Conservation (phyloP, 2,113 vertebrate genomes). For the Pterocles gutturalis region DNA sequence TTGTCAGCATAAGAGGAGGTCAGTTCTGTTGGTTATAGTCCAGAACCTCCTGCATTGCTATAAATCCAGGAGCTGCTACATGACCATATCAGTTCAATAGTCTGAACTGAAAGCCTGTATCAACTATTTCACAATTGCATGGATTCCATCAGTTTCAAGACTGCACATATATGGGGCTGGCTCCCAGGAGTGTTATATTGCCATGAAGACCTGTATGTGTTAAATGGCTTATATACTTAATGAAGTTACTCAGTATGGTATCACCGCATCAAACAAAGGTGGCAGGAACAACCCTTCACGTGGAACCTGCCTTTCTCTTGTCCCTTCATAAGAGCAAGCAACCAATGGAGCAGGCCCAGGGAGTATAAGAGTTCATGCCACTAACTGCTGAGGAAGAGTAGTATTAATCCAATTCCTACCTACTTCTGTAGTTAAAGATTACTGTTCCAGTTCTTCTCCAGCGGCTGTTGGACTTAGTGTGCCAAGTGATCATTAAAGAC, state of each 20-base stretch:
- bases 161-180: background rate
- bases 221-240: background rate
- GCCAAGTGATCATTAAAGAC: background rate
- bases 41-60: background rate
- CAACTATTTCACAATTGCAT: background rate
- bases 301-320: background rate
- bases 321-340: background rate
- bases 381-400: background rate
- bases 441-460: background rate
- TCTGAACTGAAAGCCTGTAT: background rate
- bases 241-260: background rate
- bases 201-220: background rate
- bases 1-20: background rate
- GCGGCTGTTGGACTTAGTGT: background rate
- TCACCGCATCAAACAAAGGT: background rate
- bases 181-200: background rate
- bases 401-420: background rate
- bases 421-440: constrained; percentile 7
- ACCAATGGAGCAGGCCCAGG: background rate
- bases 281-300: background rate
- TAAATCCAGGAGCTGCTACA: background rate
- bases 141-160: background rate
- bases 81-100: background rate
- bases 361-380: background rate
- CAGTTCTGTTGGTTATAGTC: background rate